Evolutionary conservation across 2,888 invertebrate genomes (phyloP), one percentile per base, ranked within the genome.

Genomic region (Lochmaea capreae): DNA sequence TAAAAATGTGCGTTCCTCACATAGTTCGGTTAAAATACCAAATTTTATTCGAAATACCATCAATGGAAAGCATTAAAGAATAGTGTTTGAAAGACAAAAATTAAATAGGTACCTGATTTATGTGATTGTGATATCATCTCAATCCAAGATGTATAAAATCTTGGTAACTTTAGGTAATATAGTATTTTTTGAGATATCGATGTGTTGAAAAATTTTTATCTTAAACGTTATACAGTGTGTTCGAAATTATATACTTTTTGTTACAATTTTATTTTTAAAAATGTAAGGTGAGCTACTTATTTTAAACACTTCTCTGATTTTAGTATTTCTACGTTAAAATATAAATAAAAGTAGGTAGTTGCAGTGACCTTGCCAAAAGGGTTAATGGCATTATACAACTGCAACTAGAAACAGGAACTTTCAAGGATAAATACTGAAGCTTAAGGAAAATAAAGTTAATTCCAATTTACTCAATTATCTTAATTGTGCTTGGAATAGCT

Each of bases 101-200:
- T 11, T 63, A 61, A 68, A 42, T 75, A 65, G 22, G 61, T 75
- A 71, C 72, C 72, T 74, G 74, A 74, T 71, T 54, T 61, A 66
- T 72, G 74, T 75, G 74, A 75, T 75, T 72, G 74, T 75, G 74
- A 69, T 63, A 66, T 66, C 52, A 62, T 58, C 63, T 59, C 58
- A 67, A 59, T 49, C 69, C 74, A 76, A 75, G 78, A 80, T 78
- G 80, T 76, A 76, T 73, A 80, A 79, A 75, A 77, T 77, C 76
- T 79, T 79, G 76, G 77, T 78, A 66, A 75, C 78, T 69, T 75
- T 80, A 81, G 81, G 81, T 81, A 81, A 80, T 78, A 58, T 49
- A 61, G 39, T 68, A 16, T 43, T 42, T 33, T 61, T 68, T 62
- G 69, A 59, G 54, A 52, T 67, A 22, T 62, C 6, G 49, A 42